phyloP scores from a whole-genome alignment of 2,113 vertebrate species.

The Redunca redunca region DNA sequence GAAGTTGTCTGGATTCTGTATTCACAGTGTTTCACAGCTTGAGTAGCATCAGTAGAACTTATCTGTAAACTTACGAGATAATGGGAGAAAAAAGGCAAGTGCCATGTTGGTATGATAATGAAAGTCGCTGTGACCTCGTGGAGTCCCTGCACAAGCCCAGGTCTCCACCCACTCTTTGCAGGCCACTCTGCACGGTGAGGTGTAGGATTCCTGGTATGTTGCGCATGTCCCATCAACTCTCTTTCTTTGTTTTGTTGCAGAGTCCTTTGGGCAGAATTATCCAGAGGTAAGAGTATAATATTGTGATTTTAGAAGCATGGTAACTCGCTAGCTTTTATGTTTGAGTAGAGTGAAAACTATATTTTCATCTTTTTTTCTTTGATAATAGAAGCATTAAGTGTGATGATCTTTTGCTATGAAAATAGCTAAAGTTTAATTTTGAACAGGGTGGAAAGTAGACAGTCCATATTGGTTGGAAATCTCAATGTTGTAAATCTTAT shows the following conservation, averaged over 20 bases:
- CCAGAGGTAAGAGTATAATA: constrained; percentile 88
- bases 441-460: background rate
- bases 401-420: background rate
- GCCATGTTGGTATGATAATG: background rate
- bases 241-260: constrained; percentile 78
- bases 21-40: background rate
- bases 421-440: background rate
- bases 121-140: background rate
- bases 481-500: background rate
- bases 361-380: background rate
- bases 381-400: background rate
- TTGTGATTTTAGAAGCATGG: background rate
- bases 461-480: background rate
- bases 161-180: background rate
- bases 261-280: constrained; percentile 99
- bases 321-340: background rate
- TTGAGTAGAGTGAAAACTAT: background rate
- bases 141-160: background rate
- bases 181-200: background rate
- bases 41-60: background rate
- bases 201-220: background rate
- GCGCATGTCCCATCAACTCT: background rate
- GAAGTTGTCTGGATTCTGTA: background rate
- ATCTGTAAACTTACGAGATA: background rate
- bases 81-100: background rate